Evolutionary conservation across 2,888 invertebrate genomes (phyloP), one percentile per base, ranked within the genome.

Genomic region (Rhagophthalmus giganteus): DNA sequence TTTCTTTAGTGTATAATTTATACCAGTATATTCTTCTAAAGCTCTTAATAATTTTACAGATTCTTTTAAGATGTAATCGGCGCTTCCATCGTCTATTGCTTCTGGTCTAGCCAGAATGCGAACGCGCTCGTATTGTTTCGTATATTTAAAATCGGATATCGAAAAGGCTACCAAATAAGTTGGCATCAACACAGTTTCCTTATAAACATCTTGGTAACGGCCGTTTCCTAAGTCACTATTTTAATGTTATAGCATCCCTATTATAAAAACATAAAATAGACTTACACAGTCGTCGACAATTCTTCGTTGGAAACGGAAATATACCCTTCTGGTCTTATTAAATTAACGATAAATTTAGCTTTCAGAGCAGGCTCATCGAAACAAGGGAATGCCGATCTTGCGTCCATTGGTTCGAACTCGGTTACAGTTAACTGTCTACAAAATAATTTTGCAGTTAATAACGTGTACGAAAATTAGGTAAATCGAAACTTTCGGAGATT

Each of bases 111-210:
- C 80, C 86, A 87, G 88, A 0, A 88, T 84, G 0, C 80, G 77
- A 60, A 85, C 82, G 59, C 78, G 46, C 7, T 28, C 40, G 14
- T 12, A 16, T 6, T 1, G 9, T 20, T 1, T 10, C 1, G 79
- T 79, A 37, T 72, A 75, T 3, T 74, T 80, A 60, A 88, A 89
- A 68, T 90, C 88, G 0, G 86, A 86, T 11, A 92, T 84, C 1
- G 87, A 83, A 64, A 88, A 89, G 0, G 91, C 91, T 2, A 92
- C 86, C 11, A 92, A 75, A 65, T 93, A 93, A 0, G 90, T 89
- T 9, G 88, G 88, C 90, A 91, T 92, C 1, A 12, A 7, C 8
- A 37, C 4, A 8, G 37, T 37, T 8, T n/a, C n/a, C 12, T 37
- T 16, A 27, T 8, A 30, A 13, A 20, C 15, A 10, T 40, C 40